phyloP scores from a whole-genome alignment of 2,113 vertebrate species.

The Lates calcarifer region DNA sequence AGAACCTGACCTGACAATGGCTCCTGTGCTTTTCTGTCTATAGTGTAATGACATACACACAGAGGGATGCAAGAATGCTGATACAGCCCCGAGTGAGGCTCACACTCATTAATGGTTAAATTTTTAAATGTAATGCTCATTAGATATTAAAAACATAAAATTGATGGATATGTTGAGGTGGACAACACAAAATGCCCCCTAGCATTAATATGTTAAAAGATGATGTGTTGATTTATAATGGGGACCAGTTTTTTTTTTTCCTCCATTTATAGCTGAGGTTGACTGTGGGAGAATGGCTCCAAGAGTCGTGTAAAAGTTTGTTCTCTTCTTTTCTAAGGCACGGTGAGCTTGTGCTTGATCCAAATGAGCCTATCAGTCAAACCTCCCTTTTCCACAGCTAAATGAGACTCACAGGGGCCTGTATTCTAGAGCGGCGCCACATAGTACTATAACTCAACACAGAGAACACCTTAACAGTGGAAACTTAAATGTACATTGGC shows the following conservation, averaged over 20 bases:
- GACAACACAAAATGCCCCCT: neutral
- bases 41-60: conserved; percentile 76
- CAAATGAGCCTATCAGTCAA: conserved; percentile 78
- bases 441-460: conserved; percentile 79
- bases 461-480: conserved; percentile 72
- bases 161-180: neutral
- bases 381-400: conserved; percentile 60
- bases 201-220: conserved; percentile 1
- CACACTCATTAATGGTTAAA: conserved; percentile 35
- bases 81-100: conserved; percentile 22
- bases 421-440: conserved; percentile 49
- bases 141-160: conserved; percentile 17
- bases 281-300: conserved; percentile 13
- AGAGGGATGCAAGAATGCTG: conserved; percentile 39
- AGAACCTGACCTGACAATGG: conserved; percentile 90
- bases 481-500: conserved; percentile 80
- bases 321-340: conserved; percentile 54
- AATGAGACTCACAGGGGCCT: conserved; percentile 79
- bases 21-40: conserved; percentile 81
- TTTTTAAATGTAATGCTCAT: conserved; percentile 31
- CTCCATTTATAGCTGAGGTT: conserved; percentile 7
- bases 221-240: conserved; percentile 24
- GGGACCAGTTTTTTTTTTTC: neutral
- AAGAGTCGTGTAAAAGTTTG: conserved; percentile 51
- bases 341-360: conserved; percentile 62